Conservation (phyloP, 1,140 invertebrate species). For the Zophobas morio region DNA sequence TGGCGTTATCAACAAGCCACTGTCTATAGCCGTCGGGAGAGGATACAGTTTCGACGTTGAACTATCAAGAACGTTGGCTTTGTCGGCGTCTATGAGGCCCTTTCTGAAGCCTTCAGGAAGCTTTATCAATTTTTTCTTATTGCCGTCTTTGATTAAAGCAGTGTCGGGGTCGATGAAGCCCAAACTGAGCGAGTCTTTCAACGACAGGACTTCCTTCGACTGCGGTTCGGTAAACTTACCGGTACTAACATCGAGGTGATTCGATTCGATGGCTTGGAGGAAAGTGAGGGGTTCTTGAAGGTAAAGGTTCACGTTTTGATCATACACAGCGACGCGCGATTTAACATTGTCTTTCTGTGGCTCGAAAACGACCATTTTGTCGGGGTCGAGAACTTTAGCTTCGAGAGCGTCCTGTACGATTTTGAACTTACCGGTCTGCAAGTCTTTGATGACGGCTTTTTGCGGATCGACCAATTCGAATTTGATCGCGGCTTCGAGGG, state of each 20-base stretch:
- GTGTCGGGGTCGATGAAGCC: constrained; percentile 91
- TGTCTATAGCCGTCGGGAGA: constrained; percentile 82
- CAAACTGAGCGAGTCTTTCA: constrained; percentile 87
- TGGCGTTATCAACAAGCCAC: constrained; percentile 82
- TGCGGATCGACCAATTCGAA: constrained; percentile 84
- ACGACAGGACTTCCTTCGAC: constrained; percentile 78
- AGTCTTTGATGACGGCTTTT: constrained; percentile 84
- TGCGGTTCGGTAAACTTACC: constrained; percentile 83
- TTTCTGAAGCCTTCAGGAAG: constrained; percentile 88
- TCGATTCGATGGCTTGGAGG: constrained; percentile 82
- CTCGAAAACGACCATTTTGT: constrained; percentile 77
- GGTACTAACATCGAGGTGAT: constrained; percentile 79
- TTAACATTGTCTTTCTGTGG: constrained; percentile 75
- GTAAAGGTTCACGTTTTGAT: constrained; percentile 81
- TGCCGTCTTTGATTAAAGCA: constrained; percentile 88
- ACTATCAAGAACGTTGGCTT: constrained; percentile 87
- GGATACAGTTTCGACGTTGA: constrained; percentile 85
- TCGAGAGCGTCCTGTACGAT: constrained; percentile 80
- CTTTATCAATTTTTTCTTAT: constrained; percentile 85
- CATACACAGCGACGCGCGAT: constrained; percentile 80
- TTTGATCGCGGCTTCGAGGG: constrained; percentile 84
- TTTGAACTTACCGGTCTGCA: constrained; percentile 81
- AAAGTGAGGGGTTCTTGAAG: constrained; percentile 81
- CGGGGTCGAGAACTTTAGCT: constrained; percentile 79
- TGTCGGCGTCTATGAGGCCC: constrained; percentile 90